Evolutionary conservation across 2,797 vertebrate species (phyloP).

Genomic region (Masticophis lateralis): DNA sequence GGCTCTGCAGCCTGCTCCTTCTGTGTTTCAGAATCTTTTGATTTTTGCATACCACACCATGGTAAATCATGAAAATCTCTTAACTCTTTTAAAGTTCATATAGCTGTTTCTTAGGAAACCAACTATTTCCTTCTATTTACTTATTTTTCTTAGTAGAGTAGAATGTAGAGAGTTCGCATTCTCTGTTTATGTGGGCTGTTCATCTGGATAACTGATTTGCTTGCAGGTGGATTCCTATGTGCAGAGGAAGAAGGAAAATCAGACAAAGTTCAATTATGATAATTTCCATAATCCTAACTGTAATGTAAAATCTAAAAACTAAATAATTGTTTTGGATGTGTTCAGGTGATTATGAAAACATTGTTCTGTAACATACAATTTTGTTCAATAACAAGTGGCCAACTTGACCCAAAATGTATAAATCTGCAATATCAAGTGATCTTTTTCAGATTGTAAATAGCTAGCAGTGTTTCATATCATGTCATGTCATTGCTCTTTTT

Average conservation of each 20-base stretch:
- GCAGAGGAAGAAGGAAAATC: neutral
- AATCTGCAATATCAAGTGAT: neutral
- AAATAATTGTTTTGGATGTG: neutral
- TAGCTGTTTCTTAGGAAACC: neutral
- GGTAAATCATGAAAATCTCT: neutral
- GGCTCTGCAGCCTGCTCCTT: neutral
- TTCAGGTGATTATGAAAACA: neutral
- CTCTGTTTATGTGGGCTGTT: neutral
- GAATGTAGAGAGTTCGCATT: neutral
- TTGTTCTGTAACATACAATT: neutral
- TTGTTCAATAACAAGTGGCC: no score
- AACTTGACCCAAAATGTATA: neutral
- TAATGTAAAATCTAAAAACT: neutral
- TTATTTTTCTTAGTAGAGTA: neutral
- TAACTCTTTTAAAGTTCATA: neutral
- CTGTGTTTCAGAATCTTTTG: neutral
- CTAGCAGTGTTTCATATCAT: neutral
- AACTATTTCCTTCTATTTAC: neutral
- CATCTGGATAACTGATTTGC: neutral
- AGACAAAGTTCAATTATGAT: neutral
- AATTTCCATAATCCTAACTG: neutral
- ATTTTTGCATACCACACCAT: neutral
- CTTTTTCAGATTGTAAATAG: neutral
- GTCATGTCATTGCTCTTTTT: neutral
- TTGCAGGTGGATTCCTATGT: conserved; percentile 7